Base-by-base conservation (phyloP, 2,797 vertebrate species). In the Macropodus opercularis region DNA sequence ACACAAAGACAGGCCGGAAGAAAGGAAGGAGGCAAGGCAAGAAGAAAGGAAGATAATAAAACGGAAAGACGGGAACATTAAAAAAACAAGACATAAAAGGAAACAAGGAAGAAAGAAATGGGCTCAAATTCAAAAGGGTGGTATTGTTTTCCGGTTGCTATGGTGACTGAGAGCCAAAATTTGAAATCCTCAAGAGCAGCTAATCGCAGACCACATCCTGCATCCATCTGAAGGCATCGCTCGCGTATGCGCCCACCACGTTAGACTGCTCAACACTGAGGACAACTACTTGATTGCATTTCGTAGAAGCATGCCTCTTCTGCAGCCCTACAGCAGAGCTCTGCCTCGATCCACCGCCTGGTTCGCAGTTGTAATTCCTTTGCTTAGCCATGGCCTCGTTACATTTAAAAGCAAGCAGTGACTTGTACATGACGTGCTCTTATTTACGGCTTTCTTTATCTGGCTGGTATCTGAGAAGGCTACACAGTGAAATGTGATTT, bases 391-490 rank as follows among this genome's bases (percentile, higher is more conserved):
- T 72, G 69, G 69, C 75, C 77, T 80, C 6, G 73, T 86, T 85
- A 80, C 15, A 22, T 72, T 85, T 83, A 77, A 86, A 83, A 79
- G 78, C 75, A 83, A 81, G 79, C 77, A 81, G 83, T 85, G 86
- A 83, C 71, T 61, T 77, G 72, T 48, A 69, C 63, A 85, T 80
- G 69, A 86, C 76, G 58, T 59, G 55, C 50, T 63, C 75, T 80
- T 86, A 83, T 87, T 86, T 83, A 82, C 73, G 77, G 61, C 76
- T 75, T 68, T 70, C 79, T 86, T 84, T 85, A 87, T 90, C 86
- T 87, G 50, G 86, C 90, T 92, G 92, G 92, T 94, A 93, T 93
- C 93, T 94, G 92, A 92, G 91, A 89, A 82, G 85, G 88, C 87
- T 75, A 83, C 71, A 86, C 80, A 84, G 86, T 85, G 85, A 88